A percentile compares a stretch with the other conserved stretches of the same genome.
Evolutionary conservation across 2,888 invertebrate species (phyloP).

Genomic region (Agriopis aurantiaria): DNA sequence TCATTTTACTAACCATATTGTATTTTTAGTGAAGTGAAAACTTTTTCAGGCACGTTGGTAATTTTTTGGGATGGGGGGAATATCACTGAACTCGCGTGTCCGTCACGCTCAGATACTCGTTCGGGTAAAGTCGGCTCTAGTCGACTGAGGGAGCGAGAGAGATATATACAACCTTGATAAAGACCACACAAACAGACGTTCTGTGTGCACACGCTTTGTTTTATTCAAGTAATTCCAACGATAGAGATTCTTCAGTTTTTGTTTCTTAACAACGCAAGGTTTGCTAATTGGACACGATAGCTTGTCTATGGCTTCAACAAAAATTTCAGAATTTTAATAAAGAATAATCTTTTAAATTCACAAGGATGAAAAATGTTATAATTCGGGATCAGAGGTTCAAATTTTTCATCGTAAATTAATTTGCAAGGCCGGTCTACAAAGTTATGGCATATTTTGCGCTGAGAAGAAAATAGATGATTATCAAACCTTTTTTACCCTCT

Average conservation of each 20-base stretch:
- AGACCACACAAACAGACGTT: too few species aligned
- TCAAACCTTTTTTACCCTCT: background rate
- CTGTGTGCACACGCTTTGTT: too few species aligned
- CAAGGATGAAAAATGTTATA: background rate
- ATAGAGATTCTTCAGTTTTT: background rate
- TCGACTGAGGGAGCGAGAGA: too few species aligned
- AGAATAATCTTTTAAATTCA: constrained; percentile 1
- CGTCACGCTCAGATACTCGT: too few species aligned
- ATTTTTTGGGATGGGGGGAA: too few species aligned
- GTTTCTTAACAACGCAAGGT: background rate
- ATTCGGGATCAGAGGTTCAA: background rate
- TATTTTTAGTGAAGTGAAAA: too few species aligned
- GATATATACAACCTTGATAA: too few species aligned
- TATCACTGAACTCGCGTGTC: too few species aligned
- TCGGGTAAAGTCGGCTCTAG: too few species aligned
- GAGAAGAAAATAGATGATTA: background rate
- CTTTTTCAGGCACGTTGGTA: too few species aligned
- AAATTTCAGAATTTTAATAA: background rate
- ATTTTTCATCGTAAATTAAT: constrained; percentile 15
- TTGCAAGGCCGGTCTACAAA: constrained; percentile 4
- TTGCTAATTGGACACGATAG: constrained; percentile 8
- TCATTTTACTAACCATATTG: too few species aligned
- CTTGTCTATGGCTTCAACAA: background rate
- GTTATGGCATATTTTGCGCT: constrained; percentile 3
- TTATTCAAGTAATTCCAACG: too few species aligned